Evolutionary conservation across 2,888 invertebrate species (phyloP).

Genomic region (Lycocerus yunnanus): DNA sequence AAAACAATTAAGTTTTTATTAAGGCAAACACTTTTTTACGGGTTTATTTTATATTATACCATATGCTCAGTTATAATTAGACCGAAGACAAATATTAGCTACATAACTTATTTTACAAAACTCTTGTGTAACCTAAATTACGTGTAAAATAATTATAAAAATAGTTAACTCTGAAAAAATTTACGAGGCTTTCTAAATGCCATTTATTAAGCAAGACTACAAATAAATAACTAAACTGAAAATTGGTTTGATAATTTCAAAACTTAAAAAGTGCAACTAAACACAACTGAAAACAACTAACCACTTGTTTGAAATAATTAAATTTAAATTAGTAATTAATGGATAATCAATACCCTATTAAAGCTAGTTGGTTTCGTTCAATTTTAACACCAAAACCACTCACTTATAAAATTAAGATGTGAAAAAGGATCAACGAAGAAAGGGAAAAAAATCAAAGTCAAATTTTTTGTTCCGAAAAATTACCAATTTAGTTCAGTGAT

Average conservation of each 20-base stretch:
- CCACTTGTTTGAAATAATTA: not conserved
- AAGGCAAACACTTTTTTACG: not conserved
- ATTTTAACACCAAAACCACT: too few species aligned
- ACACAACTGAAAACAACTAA: not conserved
- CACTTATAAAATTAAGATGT: too few species aligned
- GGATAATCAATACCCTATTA: not conserved
- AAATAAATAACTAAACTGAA: not conserved
- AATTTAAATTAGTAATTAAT: not conserved
- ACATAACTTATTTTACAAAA: not conserved
- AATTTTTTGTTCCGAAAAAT: too few species aligned
- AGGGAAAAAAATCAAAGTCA: too few species aligned
- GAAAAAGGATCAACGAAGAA: too few species aligned
- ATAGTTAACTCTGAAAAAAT: not conserved
- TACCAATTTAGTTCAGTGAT: too few species aligned
- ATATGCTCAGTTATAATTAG: not conserved
- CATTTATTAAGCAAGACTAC: not conserved
- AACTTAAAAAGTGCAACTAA: not conserved
- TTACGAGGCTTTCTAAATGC: not conserved
- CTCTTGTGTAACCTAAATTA: not conserved
- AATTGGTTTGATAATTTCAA: not conserved
- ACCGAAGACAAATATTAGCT: not conserved
- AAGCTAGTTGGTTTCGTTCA: too few species aligned
- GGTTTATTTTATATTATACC: not conserved
- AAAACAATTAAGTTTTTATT: not conserved
- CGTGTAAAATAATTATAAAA: not conserved